phyloP scores from a whole-genome alignment of 2,888 invertebrate species.

The Papilio elwesi region DNA sequence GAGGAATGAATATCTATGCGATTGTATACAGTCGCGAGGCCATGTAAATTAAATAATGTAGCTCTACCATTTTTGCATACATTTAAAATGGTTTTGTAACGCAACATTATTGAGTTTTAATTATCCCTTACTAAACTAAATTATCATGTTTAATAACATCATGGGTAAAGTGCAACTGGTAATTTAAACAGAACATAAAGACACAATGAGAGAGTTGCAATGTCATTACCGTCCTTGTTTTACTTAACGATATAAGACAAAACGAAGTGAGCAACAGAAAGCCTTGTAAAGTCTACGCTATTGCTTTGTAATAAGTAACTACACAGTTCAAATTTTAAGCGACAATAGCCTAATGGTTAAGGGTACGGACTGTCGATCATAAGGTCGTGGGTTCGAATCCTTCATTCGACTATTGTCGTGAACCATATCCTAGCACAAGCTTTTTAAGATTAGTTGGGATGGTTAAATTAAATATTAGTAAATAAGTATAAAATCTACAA shows the following conservation, averaged over 20 bases:
- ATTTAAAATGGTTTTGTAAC: neutral
- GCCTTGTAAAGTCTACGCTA: neutral
- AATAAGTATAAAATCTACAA: no score
- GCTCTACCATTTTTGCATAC: neutral
- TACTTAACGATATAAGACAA: neutral
- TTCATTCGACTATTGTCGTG: no score
- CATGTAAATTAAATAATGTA: neutral
- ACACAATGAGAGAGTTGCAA: neutral
- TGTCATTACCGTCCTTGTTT: neutral
- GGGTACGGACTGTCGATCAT: no score
- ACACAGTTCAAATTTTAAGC: no score
- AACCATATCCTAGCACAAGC: no score
- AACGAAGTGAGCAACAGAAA: neutral
- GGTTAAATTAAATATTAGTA: no score
- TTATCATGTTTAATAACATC: neutral
- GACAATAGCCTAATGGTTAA: no score
- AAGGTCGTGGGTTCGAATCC: no score
- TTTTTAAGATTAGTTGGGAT: no score
- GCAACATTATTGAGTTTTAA: neutral
- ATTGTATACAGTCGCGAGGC: constrained; percentile 7
- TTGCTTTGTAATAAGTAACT: neutral
- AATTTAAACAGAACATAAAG: neutral
- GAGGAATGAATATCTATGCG: constrained; percentile 17
- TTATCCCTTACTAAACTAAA: neutral
- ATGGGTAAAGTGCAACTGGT: constrained; percentile 2